A percentile compares a stretch with the other conserved stretches of the same genome.
phyloP scores from a whole-genome alignment of 2,113 vertebrate genomes.

The Gila orcuttii region DNA sequence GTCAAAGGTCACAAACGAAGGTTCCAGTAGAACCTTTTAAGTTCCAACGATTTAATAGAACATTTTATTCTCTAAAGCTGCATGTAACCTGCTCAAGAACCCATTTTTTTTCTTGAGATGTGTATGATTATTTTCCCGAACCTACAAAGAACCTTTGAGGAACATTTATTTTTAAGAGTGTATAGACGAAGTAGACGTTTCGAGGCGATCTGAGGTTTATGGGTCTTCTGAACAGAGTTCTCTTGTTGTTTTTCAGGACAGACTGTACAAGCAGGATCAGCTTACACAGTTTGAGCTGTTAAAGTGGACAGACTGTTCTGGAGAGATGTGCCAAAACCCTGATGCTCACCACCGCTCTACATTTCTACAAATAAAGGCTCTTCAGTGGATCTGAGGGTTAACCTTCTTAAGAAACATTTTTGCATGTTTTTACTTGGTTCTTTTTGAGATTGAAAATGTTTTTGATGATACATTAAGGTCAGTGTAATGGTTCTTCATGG shows the following conservation, averaged over 20 bases:
- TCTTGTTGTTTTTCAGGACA: background rate
- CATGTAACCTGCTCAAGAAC: too few relatives aligned
- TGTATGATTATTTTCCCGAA: too few relatives aligned
- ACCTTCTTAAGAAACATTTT: background rate
- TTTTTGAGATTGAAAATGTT: background rate
- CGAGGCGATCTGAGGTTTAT: background rate
- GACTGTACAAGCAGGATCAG: background rate
- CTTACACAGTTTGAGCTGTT: background rate
- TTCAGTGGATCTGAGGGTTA: background rate
- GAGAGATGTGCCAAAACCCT: background rate
- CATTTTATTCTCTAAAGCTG: too few relatives aligned
- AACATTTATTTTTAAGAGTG: background rate
- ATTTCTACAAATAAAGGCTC: background rate
- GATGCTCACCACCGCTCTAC: background rate
- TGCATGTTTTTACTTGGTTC: background rate
- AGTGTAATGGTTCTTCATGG: too few relatives aligned
- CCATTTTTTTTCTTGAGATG: too few relatives aligned
- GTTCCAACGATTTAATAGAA: background rate
- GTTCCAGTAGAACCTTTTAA: background rate
- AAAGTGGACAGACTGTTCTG: background rate
- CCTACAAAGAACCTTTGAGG: too few relatives aligned
- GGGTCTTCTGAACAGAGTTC: background rate
- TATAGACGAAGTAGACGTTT: background rate
- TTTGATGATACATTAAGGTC: background rate
- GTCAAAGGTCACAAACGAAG: background rate